Evolutionary conservation across 1,140 invertebrate genomes (phyloP).

Genomic region (Batillaria attramentaria): DNA sequence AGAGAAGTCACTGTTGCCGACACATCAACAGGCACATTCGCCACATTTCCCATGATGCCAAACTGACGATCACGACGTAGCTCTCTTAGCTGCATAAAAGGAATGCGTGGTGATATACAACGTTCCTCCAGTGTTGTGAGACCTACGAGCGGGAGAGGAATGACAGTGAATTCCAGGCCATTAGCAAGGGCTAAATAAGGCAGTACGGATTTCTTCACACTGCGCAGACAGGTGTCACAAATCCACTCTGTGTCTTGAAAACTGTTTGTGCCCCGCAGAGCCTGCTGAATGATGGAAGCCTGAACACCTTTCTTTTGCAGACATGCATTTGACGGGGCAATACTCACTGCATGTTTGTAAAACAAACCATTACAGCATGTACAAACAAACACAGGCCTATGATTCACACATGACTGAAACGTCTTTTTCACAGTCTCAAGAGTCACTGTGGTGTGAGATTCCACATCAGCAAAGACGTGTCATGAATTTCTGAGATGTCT

Average conservation of each 20-base stretch:
- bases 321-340: not conserved
- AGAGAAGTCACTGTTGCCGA: not conserved
- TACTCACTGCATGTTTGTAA: not conserved
- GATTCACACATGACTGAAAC: not conserved
- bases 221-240: not conserved
- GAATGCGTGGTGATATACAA: not conserved
- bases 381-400: not conserved
- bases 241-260: not conserved
- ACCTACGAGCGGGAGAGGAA: no score
- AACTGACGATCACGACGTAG: not conserved
- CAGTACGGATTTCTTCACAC: not conserved
- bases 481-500: no score
- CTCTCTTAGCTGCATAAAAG: not conserved
- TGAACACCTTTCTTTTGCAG: not conserved
- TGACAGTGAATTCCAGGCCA: not conserved
- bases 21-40: constrained; percentile 1
- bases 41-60: not conserved
- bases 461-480: no score
- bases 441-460: no score
- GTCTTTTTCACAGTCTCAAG: no score
- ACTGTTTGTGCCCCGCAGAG: not conserved
- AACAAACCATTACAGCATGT: not conserved
- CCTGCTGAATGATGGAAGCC: not conserved
- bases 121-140: no score
- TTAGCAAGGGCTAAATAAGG: not conserved